phyloP scores from a whole-genome alignment of 1,140 invertebrate species.

The Hesperophylax magnus region DNA sequence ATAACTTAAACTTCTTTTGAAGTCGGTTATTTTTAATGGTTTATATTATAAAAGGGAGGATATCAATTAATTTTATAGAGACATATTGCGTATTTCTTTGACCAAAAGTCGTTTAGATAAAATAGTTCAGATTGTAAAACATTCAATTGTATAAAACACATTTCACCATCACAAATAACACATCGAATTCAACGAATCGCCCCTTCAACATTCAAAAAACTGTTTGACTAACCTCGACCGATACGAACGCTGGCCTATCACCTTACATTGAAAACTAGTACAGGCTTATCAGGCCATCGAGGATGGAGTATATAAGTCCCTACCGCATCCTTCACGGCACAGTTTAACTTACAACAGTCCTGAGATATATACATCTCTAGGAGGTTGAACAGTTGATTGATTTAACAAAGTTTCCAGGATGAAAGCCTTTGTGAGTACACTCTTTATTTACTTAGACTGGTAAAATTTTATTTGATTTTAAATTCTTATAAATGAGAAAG shows the following conservation, averaged over 20 bases:
- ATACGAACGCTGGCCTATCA: background rate
- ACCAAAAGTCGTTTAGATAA: too few relatives aligned
- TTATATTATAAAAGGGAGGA: too few relatives aligned
- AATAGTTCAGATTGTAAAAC: too few relatives aligned
- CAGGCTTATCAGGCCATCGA: background rate
- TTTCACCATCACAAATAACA: too few relatives aligned
- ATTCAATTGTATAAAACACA: too few relatives aligned
- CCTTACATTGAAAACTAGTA: background rate
- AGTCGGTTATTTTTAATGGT: too few relatives aligned
- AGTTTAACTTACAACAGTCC: slow-evolving; percentile 50
- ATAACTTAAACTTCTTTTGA: too few relatives aligned
- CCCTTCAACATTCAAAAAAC: background rate
- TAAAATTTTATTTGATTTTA: background rate
- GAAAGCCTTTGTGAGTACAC: slow-evolving; percentile 48
- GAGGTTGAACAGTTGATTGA: slow-evolving; percentile 43
- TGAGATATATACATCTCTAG: slow-evolving; percentile 23
- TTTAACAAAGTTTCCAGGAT: slow-evolving; percentile 17
- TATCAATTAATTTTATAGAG: too few relatives aligned
- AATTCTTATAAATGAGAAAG: too few relatives aligned
- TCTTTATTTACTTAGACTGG: background rate
- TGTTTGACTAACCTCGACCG: background rate
- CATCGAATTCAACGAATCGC: too few relatives aligned
- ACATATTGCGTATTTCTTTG: too few relatives aligned
- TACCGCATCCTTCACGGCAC: slow-evolving; percentile 12
- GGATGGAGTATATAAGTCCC: slow-evolving; percentile 41